Percentiles rank a stretch among this genome's conserved stretches.
Evolutionary conservation across 2,888 invertebrate genomes (phyloP).

Genomic region (Lypha dubia): DNA sequence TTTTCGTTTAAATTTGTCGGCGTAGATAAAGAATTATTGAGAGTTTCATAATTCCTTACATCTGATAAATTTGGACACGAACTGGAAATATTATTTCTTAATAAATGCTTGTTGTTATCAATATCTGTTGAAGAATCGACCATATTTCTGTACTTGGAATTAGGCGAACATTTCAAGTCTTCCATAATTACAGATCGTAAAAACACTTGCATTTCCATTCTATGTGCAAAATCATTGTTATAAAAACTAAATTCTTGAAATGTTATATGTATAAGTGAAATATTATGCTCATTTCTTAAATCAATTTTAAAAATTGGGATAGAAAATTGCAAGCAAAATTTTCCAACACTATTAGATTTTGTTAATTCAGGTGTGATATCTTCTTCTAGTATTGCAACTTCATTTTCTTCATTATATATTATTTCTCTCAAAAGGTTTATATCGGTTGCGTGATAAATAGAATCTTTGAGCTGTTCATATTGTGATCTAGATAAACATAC

Average conservation of each 20-base stretch:
- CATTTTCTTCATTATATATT: not conserved
- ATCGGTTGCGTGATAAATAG: constrained; percentile 83
- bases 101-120: constrained; percentile 72
- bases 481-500: constrained; percentile 93
- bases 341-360: constrained; percentile 5
- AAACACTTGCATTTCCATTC: constrained; percentile 89
- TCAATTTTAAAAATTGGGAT: constrained; percentile 90
- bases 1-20: constrained; percentile 85
- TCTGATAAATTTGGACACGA: constrained; percentile 78
- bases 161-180: constrained; percentile 91
- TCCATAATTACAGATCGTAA: constrained; percentile 95
- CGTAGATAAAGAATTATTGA: constrained; percentile 84
- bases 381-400: not conserved
- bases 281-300: constrained; percentile 89
- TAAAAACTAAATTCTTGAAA: constrained; percentile 92
- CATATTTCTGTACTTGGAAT: constrained; percentile 92
- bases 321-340: constrained; percentile 86
- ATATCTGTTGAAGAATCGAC: constrained; percentile 86
- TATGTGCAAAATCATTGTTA: constrained; percentile 85
- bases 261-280: constrained; percentile 92
- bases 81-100: constrained; percentile 75
- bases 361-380: not conserved
- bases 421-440: constrained; percentile 36
- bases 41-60: constrained; percentile 74
- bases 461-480: constrained; percentile 94